Percentiles rank a stretch among this genome's conserved stretches.
phyloP scores from a whole-genome alignment of 1,140 invertebrate genomes.

The Formica exsecta region DNA sequence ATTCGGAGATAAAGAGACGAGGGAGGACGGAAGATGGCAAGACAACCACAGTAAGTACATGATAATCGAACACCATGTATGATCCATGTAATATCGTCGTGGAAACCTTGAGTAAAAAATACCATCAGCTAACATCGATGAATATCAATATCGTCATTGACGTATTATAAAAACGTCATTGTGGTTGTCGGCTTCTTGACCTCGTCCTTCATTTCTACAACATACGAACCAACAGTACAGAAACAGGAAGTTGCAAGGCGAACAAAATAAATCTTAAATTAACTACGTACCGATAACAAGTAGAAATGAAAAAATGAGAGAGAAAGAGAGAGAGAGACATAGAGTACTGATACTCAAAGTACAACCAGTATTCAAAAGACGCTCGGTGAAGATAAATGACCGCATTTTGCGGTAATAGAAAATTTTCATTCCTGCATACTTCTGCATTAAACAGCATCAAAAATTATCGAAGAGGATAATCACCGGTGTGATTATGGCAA shows the following conservation, averaged over 20 bases:
- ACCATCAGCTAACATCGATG: background rate
- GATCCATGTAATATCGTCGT: background rate
- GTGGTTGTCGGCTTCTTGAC: constrained; percentile 13
- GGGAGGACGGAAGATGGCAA: background rate
- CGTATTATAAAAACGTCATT: background rate
- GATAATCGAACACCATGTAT: background rate
- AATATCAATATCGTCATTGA: background rate
- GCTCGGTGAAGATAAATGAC: constrained; percentile 58
- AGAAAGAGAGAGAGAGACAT: constrained; percentile 62
- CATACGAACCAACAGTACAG: background rate
- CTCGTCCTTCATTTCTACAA: constrained; percentile 14
- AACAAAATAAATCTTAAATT: constrained; percentile 17
- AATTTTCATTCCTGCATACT: constrained; percentile 67
- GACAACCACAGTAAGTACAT: constrained; percentile 34
- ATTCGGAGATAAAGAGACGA: background rate
- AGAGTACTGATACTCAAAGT: constrained; percentile 80
- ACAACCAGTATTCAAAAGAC: constrained; percentile 71
- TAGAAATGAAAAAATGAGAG: constrained; percentile 18
- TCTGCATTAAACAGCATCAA: background rate
- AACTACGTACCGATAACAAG: constrained; percentile 27
- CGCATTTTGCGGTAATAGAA: constrained; percentile 51
- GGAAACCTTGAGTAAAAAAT: background rate
- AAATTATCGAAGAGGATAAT: background rate
- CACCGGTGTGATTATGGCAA: background rate
- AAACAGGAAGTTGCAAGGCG: background rate